These are phyloP conservation scores for Rousettus leschenaultii DNA, from an alignment of 2,113 vertebrate genomes.

Conservation along the genomic window DNA sequence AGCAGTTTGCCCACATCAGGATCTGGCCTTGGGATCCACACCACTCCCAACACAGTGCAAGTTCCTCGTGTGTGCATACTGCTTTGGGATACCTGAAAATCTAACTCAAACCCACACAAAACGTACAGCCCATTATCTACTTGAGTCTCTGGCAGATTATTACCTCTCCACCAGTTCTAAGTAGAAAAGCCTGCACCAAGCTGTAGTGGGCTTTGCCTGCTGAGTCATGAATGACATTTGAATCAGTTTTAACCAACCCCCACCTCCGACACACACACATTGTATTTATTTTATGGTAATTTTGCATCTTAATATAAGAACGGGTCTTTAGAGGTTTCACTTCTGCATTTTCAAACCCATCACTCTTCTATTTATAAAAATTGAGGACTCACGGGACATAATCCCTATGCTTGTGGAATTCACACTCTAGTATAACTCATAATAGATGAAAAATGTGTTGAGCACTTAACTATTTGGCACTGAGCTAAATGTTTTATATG, in stretches of 20 bases:
- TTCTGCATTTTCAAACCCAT: not conserved
- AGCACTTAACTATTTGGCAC: not conserved
- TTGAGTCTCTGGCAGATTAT: not conserved
- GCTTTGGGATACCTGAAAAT: not conserved
- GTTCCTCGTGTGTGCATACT: not conserved
- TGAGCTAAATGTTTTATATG: not conserved
- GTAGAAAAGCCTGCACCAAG: not conserved
- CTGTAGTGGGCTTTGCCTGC: not conserved
- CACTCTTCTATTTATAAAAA: not conserved
- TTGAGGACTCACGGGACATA: not conserved
- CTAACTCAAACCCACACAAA: not conserved
- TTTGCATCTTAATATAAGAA: not conserved
- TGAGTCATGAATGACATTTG: not conserved
- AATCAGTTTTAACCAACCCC: not conserved
- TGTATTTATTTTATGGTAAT: not conserved
- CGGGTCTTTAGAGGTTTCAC: not conserved
- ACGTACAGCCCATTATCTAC: not conserved
- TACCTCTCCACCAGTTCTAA: not conserved
- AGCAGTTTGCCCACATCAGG: not conserved
- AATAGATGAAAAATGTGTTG: not conserved
- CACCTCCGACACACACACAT: not conserved
- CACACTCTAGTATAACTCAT: not conserved
- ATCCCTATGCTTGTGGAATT: not conserved
- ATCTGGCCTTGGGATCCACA: not conserved
- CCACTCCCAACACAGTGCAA: not conserved